Evolutionary conservation across 2,888 invertebrate species (phyloP).

Genomic region (Folsomia candida): DNA sequence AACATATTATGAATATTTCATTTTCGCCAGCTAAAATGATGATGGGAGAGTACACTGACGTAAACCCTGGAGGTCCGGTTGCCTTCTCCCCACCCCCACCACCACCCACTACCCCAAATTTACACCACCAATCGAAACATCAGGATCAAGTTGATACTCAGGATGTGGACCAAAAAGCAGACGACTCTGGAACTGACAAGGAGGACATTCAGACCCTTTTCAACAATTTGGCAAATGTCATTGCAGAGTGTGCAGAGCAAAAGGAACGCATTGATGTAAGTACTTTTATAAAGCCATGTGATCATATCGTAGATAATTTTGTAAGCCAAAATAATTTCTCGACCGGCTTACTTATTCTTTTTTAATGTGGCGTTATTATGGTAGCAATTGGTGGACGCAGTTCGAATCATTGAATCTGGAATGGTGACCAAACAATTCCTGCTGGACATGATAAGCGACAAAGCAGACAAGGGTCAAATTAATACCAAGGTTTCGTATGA

Average conservation of each 20-base stretch:
- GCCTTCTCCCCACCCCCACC: no score
- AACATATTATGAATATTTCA: no score
- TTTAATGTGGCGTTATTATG: background rate
- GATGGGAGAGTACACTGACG: no score
- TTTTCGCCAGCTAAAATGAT: no score
- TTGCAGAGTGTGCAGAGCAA: slow-evolving; percentile 35
- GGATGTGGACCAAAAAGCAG: background rate
- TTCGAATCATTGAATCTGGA: slow-evolving; percentile 17
- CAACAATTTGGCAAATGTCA: slow-evolving; percentile 41
- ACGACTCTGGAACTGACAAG: slow-evolving; percentile 10
- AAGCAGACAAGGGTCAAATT: slow-evolving; percentile 33
- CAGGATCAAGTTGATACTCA: background rate
- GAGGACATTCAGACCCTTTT: slow-evolving; percentile 36
- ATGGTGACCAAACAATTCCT: slow-evolving; percentile 38
- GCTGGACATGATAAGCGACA: slow-evolving; percentile 35
- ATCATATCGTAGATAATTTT: no score
- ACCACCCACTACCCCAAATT: no score
- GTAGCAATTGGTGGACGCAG: slow-evolving; percentile 11
- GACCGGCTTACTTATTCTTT: background rate
- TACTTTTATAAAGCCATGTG: no score
- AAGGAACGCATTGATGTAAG: slow-evolving; percentile 34
- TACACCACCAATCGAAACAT: no score
- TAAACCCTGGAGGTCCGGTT: no score
- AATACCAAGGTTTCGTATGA: slow-evolving; percentile 37
- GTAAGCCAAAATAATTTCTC: background rate